Evolutionary conservation across 2,888 invertebrate genomes (phyloP).

Genomic region (Athalia circularis): DNA sequence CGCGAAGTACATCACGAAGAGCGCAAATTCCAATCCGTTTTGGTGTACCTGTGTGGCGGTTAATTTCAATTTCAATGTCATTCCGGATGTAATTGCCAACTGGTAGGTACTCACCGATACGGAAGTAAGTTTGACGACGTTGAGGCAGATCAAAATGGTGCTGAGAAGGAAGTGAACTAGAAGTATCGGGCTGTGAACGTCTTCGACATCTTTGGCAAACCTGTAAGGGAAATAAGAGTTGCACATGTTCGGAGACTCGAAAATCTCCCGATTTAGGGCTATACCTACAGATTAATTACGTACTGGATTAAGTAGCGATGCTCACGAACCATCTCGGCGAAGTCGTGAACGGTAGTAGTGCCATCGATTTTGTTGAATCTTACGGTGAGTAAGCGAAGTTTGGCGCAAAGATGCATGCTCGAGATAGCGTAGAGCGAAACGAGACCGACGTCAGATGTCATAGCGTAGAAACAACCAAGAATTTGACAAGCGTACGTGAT

Average conservation of each 20-base stretch:
- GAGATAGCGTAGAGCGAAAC: neutral
- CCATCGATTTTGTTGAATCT: neutral
- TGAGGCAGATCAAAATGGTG: neutral
- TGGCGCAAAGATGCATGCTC: constrained; percentile 18
- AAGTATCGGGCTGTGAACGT: neutral
- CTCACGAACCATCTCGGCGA: neutral
- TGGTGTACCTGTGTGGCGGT: neutral
- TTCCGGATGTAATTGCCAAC: neutral
- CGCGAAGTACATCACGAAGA: neutral
- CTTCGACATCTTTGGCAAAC: neutral
- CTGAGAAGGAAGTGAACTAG: constrained; percentile 1
- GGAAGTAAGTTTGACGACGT: neutral
- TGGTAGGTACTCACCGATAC: neutral
- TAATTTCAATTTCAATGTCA: neutral
- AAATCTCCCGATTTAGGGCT: neutral
- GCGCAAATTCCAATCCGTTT: neutral
- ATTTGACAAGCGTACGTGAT: neutral
- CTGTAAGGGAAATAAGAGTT: neutral
- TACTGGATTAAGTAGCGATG: constrained; percentile 4
- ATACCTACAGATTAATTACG: neutral
- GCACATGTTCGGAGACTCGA: neutral
- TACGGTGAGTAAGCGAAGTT: constrained; percentile 1
- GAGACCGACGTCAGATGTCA: neutral
- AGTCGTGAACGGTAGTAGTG: neutral
- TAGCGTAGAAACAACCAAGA: neutral